Percentiles rank a stretch among this genome's conserved stretches.
phyloP scores from a whole-genome alignment of 2,797 vertebrate genomes.

The Darevskia mixta region DNA sequence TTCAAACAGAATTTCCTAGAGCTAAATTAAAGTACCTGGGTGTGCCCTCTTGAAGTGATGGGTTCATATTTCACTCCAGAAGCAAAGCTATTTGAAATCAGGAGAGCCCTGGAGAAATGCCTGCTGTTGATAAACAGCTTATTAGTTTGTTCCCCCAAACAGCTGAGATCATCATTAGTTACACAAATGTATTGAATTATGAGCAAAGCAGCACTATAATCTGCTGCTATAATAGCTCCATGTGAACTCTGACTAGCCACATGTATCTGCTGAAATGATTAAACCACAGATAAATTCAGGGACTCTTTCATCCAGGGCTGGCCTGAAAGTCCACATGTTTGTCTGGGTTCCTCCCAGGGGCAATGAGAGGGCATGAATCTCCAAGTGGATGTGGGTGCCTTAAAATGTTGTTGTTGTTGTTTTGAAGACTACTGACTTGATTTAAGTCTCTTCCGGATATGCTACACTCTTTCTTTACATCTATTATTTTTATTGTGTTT shows the following conservation, averaged over 20 bases:
- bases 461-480: too few relatives aligned
- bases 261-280: neutral
- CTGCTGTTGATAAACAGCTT: constrained; percentile 64
- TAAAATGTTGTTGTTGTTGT: too few relatives aligned
- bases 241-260: constrained; percentile 28
- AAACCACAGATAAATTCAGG: neutral
- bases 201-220: constrained; percentile 69
- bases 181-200: constrained; percentile 71
- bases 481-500: too few relatives aligned
- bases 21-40: constrained; percentile 22
- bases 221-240: constrained; percentile 60
- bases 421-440: too few relatives aligned
- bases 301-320: too few relatives aligned
- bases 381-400: too few relatives aligned
- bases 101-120: constrained; percentile 52
- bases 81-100: constrained; percentile 39
- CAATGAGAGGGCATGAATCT: too few relatives aligned
- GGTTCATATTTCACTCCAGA: constrained; percentile 30
- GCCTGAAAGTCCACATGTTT: too few relatives aligned
- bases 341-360: too few relatives aligned
- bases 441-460: too few relatives aligned
- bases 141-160: constrained; percentile 74
- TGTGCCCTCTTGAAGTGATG: neutral
- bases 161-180: constrained; percentile 74
- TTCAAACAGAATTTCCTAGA: constrained; percentile 15